Percentiles rank a stretch among this genome's conserved stretches.
phyloP scores from a whole-genome alignment of 1,140 invertebrate species.

The Cydia splendana region DNA sequence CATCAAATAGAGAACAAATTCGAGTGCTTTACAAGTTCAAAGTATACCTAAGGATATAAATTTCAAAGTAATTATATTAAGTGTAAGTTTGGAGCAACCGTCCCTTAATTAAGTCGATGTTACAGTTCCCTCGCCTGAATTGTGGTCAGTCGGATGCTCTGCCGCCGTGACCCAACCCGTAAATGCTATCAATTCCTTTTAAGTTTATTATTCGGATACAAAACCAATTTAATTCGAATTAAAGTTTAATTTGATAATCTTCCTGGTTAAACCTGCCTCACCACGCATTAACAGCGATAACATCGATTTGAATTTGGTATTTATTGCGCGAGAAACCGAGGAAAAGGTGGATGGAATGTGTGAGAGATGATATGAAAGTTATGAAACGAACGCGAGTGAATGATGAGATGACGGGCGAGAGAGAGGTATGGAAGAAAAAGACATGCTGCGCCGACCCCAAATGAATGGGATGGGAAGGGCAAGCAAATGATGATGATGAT shows the following conservation, averaged over 20 bases:
- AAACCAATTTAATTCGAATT: neutral
- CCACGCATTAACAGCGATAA: too few relatives aligned
- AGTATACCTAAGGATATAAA: neutral
- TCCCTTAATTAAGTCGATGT: slow-evolving; percentile 10
- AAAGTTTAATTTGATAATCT: neutral
- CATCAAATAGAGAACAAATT: neutral
- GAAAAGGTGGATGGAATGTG: too few relatives aligned
- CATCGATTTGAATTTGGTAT: too few relatives aligned
- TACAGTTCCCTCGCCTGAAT: neutral
- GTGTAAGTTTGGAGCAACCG: slow-evolving; percentile 5
- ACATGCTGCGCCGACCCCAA: too few relatives aligned
- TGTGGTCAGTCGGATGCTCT: neutral
- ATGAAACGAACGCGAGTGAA: too few relatives aligned
- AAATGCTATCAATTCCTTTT: slow-evolving; percentile 8
- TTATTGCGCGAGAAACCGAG: too few relatives aligned
- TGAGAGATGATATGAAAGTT: too few relatives aligned
- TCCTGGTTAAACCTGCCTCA: too few relatives aligned
- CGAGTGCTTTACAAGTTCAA: neutral
- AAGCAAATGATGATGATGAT: too few relatives aligned
- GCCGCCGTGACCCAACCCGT: neutral
- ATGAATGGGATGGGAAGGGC: too few relatives aligned
- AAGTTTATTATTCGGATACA: neutral
- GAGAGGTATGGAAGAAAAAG: too few relatives aligned
- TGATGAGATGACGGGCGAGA: too few relatives aligned
- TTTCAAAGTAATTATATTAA: neutral